phyloP scores from a whole-genome alignment of 2,888 invertebrate genomes.

The Acholoe squamosa region DNA sequence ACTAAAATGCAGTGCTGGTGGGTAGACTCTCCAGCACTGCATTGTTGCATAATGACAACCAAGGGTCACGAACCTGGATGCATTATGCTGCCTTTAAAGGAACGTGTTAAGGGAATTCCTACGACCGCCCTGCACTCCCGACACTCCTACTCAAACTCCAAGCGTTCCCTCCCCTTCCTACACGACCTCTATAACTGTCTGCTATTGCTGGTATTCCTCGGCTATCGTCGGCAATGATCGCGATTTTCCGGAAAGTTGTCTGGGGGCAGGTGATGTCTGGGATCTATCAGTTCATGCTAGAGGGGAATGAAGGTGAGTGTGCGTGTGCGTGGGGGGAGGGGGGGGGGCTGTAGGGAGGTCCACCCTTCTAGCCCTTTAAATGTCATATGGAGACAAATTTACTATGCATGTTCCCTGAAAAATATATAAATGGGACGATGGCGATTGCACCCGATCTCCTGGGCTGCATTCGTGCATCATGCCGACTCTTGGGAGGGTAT shows the following conservation, averaged over 20 bases:
- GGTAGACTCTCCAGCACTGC: no score
- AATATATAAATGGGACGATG: no score
- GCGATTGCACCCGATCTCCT: no score
- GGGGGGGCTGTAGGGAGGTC: not conserved
- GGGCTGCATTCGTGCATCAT: no score
- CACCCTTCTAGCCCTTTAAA: not conserved
- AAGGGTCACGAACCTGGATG: no score
- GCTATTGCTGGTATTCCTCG: not conserved
- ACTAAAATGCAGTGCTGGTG: no score
- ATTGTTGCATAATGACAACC: no score
- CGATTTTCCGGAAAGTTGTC: constrained; percentile 27
- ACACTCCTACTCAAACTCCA: not conserved
- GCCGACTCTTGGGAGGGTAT: no score
- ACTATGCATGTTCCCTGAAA: no score
- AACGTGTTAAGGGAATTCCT: no score
- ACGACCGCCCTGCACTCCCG: not conserved
- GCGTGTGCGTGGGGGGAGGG: not conserved
- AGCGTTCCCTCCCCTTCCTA: not conserved
- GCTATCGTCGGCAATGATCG: constrained; percentile 42
- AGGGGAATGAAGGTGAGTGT: not conserved
- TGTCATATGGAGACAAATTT: no score
- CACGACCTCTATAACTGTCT: not conserved
- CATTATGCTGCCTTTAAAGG: no score
- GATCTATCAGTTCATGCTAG: not conserved
- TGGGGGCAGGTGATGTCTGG: constrained; percentile 40